Percentiles rank a stretch among this genome's conserved stretches.
These are phyloP conservation scores for Caenorhabditis sp. DNA, from an alignment of 2,888 invertebrate species.

Conservation along the genomic window DNA sequence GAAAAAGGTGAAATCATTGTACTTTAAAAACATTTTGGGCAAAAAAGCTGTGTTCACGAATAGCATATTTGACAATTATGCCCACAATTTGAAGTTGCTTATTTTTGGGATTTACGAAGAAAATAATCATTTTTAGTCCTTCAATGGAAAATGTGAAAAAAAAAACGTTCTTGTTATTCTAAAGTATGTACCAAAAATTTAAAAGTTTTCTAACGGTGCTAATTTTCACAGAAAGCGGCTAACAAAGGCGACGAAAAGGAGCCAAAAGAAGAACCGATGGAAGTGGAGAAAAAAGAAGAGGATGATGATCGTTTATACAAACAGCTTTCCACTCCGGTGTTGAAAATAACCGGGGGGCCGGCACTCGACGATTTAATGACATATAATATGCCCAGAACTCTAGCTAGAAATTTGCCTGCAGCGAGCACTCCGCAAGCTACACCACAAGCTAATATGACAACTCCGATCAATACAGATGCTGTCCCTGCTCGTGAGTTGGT, in stretches of 20 bases:
- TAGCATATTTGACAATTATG: no score
- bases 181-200: no score
- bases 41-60: no score
- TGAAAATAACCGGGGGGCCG: neutral
- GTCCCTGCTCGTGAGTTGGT: neutral
- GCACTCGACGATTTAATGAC: neutral
- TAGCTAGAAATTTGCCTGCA: neutral
- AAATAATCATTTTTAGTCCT: no score
- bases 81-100: no score
- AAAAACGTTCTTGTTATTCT: no score
- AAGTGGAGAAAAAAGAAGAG: slow-evolving; percentile 9
- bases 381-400: neutral
- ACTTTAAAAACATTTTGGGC: no score
- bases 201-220: no score
- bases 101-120: no score
- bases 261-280: neutral
- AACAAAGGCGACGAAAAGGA: neutral
- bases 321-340: neutral
- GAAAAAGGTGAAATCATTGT: no score
- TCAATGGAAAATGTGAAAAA: no score
- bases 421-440: neutral
- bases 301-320: neutral
- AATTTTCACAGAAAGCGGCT: no score
- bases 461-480: neutral
- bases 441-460: neutral